These are phyloP conservation scores for Scopus umbretta DNA, from an alignment of 2,113 vertebrate species.

Conservation along the genomic window DNA sequence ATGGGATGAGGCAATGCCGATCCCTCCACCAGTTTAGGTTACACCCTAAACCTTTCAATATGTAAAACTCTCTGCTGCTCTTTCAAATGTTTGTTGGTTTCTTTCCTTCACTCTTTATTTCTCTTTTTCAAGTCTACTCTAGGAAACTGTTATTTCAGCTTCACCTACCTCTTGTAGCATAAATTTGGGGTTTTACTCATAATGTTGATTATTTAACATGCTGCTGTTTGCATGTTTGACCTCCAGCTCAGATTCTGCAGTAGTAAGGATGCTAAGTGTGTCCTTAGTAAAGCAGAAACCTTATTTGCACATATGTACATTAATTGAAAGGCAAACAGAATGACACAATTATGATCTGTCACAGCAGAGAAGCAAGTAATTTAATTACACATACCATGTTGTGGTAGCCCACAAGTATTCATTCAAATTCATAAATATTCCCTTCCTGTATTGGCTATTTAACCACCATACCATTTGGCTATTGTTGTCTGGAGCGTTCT, in stretches of 20 bases:
- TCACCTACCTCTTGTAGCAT: not conserved
- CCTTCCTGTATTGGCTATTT: not conserved
- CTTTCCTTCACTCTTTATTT: not conserved
- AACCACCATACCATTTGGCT: not conserved
- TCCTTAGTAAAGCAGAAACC: not conserved
- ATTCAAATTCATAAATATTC: not conserved
- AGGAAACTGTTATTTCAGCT: not conserved
- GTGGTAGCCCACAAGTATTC: conserved; percentile 4
- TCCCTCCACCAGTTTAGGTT: not conserved
- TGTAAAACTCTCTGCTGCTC: not conserved
- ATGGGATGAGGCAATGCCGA: not conserved
- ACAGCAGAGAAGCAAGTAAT: not conserved
- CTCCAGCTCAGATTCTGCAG: not conserved
- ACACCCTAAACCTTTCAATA: not conserved
- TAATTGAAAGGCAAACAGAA: not conserved
- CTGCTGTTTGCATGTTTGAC: not conserved
- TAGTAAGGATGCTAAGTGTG: not conserved
- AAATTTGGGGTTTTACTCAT: not conserved
- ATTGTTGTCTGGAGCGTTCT: not conserved
- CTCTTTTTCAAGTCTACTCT: not conserved
- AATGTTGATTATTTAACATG: not conserved
- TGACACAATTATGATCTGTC: not conserved
- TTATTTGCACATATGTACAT: not conserved
- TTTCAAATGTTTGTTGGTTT: not conserved
- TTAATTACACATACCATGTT: not conserved